Conservation (phyloP, 2,797 vertebrate species). For the Lutjanus argentimaculatus region DNA sequence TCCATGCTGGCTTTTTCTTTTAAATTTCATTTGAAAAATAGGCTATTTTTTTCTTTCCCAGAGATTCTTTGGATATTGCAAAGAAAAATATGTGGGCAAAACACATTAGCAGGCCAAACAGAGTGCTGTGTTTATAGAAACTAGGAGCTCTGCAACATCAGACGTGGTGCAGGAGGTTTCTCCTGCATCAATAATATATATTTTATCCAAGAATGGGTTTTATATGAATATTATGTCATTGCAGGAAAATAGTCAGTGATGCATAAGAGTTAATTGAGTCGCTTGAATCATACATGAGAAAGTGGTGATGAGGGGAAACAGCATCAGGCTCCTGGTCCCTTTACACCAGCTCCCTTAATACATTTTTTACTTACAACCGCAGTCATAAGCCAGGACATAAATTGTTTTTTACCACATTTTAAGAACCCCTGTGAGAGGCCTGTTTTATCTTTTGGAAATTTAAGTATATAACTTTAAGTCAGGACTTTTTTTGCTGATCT, state of each 20-base stretch:
- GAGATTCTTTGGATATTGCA: conserved; percentile 32
- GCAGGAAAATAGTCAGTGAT: conserved; percentile 42
- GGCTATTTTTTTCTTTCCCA: not conserved
- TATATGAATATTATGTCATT: conserved; percentile 42
- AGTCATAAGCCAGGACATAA: conserved; percentile 21
- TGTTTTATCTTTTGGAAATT: conserved; percentile 33
- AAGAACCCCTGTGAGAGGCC: conserved; percentile 24
- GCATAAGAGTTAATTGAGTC: conserved; percentile 50
- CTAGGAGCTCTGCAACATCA: conserved; percentile 29
- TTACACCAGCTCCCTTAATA: conserved; percentile 28
- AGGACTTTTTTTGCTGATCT: not conserved
- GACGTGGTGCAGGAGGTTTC: conserved; percentile 28
- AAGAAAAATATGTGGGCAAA: conserved; percentile 52
- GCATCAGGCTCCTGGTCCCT: conserved; percentile 23
- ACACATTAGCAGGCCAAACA: conserved; percentile 49
- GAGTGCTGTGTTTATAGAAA: conserved; percentile 41
- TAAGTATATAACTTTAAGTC: conserved; percentile 6
- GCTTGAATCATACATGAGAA: conserved; percentile 56
- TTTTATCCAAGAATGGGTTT: conserved; percentile 24
- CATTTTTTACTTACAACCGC: conserved; percentile 36
- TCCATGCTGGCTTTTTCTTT: conserved; percentile 51
- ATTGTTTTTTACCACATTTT: conserved; percentile 33
- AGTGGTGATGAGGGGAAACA: conserved; percentile 37
- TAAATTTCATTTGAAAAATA: conserved; percentile 54
- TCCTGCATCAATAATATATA: conserved; percentile 37